A percentile compares a stretch with the other conserved stretches of the same genome.
Evolutionary conservation across 1,140 invertebrate species (phyloP).

Genomic region (Chlorops oryzae): DNA sequence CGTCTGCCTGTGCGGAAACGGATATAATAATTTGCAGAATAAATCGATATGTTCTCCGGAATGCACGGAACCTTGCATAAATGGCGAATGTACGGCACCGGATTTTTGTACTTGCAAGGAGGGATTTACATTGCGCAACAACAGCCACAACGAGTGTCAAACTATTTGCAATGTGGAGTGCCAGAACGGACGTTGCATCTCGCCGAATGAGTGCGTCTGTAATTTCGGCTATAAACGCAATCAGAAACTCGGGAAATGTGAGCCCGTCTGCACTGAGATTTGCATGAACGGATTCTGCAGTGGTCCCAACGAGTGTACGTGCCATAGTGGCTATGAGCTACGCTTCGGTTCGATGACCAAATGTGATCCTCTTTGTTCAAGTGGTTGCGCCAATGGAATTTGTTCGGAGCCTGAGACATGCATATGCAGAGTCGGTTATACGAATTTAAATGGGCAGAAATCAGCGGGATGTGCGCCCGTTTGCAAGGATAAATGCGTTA

Average conservation of each 20-base stretch:
- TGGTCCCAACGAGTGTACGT: conserved; percentile 53
- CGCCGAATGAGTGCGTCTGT: conserved; percentile 53
- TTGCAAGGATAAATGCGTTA: conserved; percentile 37
- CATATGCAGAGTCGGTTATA: conserved; percentile 38
- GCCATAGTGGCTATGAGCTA: conserved; percentile 37
- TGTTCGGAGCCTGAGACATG: conserved; percentile 49
- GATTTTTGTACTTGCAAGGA: conserved; percentile 42
- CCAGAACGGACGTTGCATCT: conserved; percentile 52
- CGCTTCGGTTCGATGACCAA: conserved; percentile 14
- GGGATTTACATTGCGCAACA: conserved; percentile 20
- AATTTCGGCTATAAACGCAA: conserved; percentile 49
- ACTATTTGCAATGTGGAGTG: conserved; percentile 50
- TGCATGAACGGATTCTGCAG: conserved; percentile 58
- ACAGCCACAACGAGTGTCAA: conserved; percentile 27
- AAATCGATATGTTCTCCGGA: conserved; percentile 24
- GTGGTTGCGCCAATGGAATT: conserved; percentile 30
- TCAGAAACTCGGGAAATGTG: conserved; percentile 48
- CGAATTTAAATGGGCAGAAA: conserved; percentile 12
- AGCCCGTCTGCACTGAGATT: conserved; percentile 53
- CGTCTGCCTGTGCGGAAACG: conserved; percentile 25
- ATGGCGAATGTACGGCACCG: conserved; percentile 48
- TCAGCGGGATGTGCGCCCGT: conserved; percentile 39
- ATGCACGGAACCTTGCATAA: conserved; percentile 37
- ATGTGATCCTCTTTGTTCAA: conserved; percentile 35
- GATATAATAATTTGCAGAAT: conserved; percentile 28